phyloP scores from a whole-genome alignment of 2,888 invertebrate genomes.

The Mythimna albipuncta region DNA sequence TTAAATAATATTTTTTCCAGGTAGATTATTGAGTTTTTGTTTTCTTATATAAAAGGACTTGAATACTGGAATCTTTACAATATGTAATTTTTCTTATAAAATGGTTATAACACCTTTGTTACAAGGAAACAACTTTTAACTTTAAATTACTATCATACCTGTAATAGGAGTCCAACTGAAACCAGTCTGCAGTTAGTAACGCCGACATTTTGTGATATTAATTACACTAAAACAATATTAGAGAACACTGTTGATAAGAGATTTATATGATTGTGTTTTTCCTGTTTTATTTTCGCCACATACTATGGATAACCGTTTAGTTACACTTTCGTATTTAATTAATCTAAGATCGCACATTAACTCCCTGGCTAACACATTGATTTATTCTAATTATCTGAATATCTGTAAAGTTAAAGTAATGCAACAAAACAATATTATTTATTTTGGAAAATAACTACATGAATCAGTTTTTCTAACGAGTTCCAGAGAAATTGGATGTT shows the following conservation, averaged over 20 bases:
- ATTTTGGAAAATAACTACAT: not conserved
- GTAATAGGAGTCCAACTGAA: constrained; percentile 86
- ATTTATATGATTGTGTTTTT: constrained; percentile 48
- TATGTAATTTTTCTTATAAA: not conserved
- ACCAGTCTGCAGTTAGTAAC: constrained; percentile 87
- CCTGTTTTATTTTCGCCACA: constrained; percentile 46
- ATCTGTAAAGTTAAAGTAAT: not conserved
- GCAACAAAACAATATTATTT: constrained; percentile 4
- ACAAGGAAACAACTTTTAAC: not conserved
- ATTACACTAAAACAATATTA: constrained; percentile 33
- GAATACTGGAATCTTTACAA: not conserved
- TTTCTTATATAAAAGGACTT: not conserved
- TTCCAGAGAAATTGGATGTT: constrained; percentile 5
- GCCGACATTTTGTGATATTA: constrained; percentile 81
- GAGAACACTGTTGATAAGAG: constrained; percentile 40
- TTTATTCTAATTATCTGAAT: not conserved
- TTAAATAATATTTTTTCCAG: not conserved
- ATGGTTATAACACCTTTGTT: not conserved
- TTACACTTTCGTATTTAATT: not conserved
- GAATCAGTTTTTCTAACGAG: constrained; percentile 27
- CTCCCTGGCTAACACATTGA: not conserved
- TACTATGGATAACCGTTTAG: not conserved
- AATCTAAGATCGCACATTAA: not conserved
- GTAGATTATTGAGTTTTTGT: not conserved
- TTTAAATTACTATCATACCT: constrained; percentile 70